Evolutionary conservation across 1,140 invertebrate species (phyloP).

Genomic region (Atta texana): DNA sequence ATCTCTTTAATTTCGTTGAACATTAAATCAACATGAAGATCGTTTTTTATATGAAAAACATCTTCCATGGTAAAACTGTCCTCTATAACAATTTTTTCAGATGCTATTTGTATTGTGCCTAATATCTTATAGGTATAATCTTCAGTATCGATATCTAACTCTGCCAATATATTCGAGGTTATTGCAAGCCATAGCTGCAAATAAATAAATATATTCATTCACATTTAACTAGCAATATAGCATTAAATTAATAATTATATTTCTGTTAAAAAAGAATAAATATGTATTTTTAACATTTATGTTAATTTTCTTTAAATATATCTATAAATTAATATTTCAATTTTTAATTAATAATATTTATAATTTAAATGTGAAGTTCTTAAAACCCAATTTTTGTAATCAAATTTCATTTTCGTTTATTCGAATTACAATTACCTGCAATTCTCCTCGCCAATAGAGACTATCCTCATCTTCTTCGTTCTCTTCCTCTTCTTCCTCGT

Average conservation of each 20-base stretch:
- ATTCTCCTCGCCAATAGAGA: conserved; percentile 87
- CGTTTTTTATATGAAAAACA: conserved; percentile 89
- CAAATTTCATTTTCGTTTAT: conserved; percentile 62
- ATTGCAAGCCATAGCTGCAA: conserved; percentile 76
- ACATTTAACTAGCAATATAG: background rate
- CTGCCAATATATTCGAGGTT: conserved; percentile 86
- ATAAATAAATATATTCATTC: conserved; percentile 4
- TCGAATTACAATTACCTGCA: conserved; percentile 84
- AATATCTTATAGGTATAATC: conserved; percentile 86
- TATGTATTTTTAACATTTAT: background rate
- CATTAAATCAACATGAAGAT: conserved; percentile 89
- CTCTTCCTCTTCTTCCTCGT: conserved; percentile 40
- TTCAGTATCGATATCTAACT: conserved; percentile 87
- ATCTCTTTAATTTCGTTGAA: conserved; percentile 87
- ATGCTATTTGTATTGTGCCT: conserved; percentile 85
- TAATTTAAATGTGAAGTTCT: conserved; percentile 5
- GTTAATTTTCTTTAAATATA: background rate
- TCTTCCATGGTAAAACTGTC: conserved; percentile 86
- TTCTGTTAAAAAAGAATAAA: background rate
- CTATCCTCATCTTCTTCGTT: conserved; percentile 83
- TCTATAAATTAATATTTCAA: background rate
- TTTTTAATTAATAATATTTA: background rate
- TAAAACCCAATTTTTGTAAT: conserved; percentile 2
- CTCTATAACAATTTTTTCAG: conserved; percentile 86
- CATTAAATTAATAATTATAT: conserved; percentile 34